Evolutionary conservation across 37 sponge, comb jelly and placozoan species (phyloP), one percentile per base, ranked within the genome.

Genomic region (Spongilla lacustris): DNA sequence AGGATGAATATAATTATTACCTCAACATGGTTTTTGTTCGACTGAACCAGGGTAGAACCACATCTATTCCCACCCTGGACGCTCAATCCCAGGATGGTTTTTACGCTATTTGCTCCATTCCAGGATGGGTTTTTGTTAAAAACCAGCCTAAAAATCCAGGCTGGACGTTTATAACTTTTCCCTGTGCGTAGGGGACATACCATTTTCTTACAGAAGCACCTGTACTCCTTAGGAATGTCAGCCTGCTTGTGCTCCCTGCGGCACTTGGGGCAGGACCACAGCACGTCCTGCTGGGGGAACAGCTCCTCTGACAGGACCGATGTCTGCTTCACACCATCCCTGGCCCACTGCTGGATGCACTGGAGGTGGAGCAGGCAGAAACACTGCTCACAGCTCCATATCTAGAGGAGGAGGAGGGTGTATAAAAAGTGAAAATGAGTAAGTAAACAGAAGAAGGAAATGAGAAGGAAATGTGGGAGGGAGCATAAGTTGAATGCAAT

Each of bases 301-400:
- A 96, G 91, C 27, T 90, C 79, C 6, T 90, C 78, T 10, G 87
- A 84, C 24, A 91, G 80, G 25, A 84, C 32, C 29, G 79, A 37
- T 26, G 70, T 87, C 34, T 69, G 82, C 21, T 31, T 29, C 28
- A 85, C 70, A 23, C 96, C 90, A 48, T 98, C 96, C 75, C 75
- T 85, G 14, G 92, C 93, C 98, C 98, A 98, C 87, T 94, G 93
- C 83, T 96, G 96, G 30, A 96, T 94, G 87, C 98, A 98, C 76
- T 89, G 89, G n/a, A 98, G 82, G 82, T 98, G 98, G 80, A 98
- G 92, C 25, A 89, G 31, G 77, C 93, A 88, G 85, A 41, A 88
- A 69, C 98, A 98, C 68, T 72, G 76, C 46, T 22, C 30, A 73
- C 98, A 98, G 71, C 81, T 91, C 98, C 98, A 98, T 3, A 94